Evolutionary conservation across 2,113 vertebrate genomes (phyloP).

Genomic region (Protobothrops mucrosquamatus): DNA sequence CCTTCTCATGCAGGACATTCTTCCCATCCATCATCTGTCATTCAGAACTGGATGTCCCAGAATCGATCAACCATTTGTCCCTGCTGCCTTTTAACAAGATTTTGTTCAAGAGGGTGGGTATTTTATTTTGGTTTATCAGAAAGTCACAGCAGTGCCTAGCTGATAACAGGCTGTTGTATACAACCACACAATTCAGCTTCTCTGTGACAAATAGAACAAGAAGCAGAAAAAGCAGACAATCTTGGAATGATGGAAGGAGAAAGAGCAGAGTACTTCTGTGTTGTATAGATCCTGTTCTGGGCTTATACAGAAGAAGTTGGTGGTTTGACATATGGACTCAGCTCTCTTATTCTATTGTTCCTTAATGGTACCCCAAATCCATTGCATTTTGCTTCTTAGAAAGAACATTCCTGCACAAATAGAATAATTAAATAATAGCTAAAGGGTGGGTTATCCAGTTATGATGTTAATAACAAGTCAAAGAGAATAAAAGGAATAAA

Average conservation of each 20-base stretch:
- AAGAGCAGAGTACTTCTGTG: not conserved
- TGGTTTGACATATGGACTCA: not conserved
- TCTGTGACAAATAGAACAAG: constrained; percentile 1
- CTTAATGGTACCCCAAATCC: not conserved
- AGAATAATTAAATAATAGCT: not conserved
- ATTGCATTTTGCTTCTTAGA: not conserved
- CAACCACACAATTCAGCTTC: constrained; percentile 9
- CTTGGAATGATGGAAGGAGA: not conserved
- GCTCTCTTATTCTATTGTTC: not conserved
- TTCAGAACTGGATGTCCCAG: constrained; percentile 11
- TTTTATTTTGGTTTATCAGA: constrained; percentile 38
- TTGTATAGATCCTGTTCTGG: not conserved
- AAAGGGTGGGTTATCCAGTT: not conserved
- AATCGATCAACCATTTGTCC: constrained; percentile 10
- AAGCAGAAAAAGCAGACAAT: not conserved
- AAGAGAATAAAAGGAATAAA: not conserved
- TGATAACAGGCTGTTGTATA: constrained; percentile 19
- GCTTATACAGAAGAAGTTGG: not conserved
- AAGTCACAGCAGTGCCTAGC: constrained; percentile 11
- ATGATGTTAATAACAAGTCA: not conserved
- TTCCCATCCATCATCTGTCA: constrained; percentile 25
- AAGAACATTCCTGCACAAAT: not conserved
- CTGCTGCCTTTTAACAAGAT: constrained; percentile 22
- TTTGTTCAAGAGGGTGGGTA: constrained; percentile 10
- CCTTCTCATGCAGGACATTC: not conserved